Evolutionary conservation across 2,113 vertebrate species (phyloP).

Genomic region (Anseranas semipalmata): DNA sequence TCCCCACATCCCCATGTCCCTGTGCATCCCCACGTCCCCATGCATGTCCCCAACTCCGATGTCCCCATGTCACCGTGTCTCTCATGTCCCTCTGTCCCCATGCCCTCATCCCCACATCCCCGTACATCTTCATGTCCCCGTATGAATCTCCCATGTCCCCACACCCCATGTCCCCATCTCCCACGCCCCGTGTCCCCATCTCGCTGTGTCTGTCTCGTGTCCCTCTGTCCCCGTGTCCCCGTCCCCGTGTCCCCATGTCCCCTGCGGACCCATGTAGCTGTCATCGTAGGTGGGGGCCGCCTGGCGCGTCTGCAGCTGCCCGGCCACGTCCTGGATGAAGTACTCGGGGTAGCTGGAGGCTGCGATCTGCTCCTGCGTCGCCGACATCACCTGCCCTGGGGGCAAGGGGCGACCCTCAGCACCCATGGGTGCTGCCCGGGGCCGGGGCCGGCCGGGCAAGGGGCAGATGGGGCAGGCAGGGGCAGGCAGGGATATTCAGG

Average conservation of each 20-base stretch:
- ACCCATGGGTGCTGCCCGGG: too few relatives aligned
- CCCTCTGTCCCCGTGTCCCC: too few relatives aligned
- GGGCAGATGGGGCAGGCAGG: too few relatives aligned
- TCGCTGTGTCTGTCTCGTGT: too few relatives aligned
- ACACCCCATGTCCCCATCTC: too few relatives aligned
- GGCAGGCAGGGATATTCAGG: background rate
- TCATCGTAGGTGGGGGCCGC: conserved; percentile 80
- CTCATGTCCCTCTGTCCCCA: background rate
- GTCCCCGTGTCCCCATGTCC: too few relatives aligned
- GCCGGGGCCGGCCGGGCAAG: too few relatives aligned
- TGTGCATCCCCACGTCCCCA: too few relatives aligned
- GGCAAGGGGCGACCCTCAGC: background rate
- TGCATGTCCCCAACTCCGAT: too few relatives aligned
- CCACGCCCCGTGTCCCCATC: too few relatives aligned
- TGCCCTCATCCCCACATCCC: background rate
- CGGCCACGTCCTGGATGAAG: conserved; percentile 82
- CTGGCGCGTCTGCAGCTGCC: conserved; percentile 85
- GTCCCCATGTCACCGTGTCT: background rate
- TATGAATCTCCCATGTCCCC: too few relatives aligned
- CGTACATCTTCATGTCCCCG: background rate
- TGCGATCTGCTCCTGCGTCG: conserved; percentile 85
- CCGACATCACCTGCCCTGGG: conserved; percentile 88
- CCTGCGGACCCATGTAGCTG: conserved; percentile 88
- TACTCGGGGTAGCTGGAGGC: conserved; percentile 83
- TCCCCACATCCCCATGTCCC: background rate